Conservation (phyloP, 2,797 vertebrate species). For the Setipinna tenuifilis region DNA sequence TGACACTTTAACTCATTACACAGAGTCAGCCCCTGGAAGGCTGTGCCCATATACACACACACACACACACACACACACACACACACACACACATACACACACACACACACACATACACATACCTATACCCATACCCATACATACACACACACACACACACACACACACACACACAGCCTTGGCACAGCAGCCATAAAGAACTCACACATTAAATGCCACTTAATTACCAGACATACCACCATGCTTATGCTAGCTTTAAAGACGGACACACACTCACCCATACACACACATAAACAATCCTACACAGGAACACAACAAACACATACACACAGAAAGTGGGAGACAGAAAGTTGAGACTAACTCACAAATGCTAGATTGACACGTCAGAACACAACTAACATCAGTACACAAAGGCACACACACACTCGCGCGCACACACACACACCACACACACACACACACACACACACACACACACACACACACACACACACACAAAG, state of each 20-base stretch:
- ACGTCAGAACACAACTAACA: no score
- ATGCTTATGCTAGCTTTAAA: neutral
- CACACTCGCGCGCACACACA: neutral
- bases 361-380: no score
- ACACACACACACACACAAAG: constrained; percentile 28
- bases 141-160: neutral
- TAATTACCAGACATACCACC: constrained; percentile 71
- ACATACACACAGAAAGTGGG: neutral
- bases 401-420: neutral
- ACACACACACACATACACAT: constrained; percentile 27
- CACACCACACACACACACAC: neutral
- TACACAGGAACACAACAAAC: neutral
- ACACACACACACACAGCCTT: constrained; percentile 7
- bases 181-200: constrained; percentile 62
- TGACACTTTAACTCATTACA: constrained; percentile 70
- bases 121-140: constrained; percentile 50
- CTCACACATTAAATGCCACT: constrained; percentile 71
- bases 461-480: constrained; percentile 16
- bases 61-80: neutral
- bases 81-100: neutral
- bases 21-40: constrained; percentile 57
- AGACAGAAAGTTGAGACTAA: no score
- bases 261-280: neutral
- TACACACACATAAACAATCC: neutral
- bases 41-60: neutral